phyloP scores from a whole-genome alignment of 2,888 invertebrate species.

The Perithous albicinctus region DNA sequence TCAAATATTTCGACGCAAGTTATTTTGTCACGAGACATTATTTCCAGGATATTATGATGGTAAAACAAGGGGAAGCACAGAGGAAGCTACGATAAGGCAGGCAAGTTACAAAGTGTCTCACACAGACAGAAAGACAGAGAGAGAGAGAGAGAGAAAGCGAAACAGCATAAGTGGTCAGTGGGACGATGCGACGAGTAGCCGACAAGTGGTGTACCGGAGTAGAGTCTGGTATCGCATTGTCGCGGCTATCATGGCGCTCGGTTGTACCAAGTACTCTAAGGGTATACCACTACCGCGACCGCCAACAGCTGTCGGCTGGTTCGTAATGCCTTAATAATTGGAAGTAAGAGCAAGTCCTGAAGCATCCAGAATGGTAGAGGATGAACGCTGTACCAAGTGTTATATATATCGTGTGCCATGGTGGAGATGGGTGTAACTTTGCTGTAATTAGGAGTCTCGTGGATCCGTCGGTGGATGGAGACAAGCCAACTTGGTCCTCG shows the following conservation, averaged over 20 bases:
- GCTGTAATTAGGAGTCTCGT: slow-evolving; percentile 77
- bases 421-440: slow-evolving; percentile 73
- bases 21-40: no score
- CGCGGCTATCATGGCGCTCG: slow-evolving; percentile 33
- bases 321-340: slow-evolving; percentile 78
- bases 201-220: slow-evolving; percentile 12
- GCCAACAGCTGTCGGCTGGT: slow-evolving; percentile 69
- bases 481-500: slow-evolving; percentile 76
- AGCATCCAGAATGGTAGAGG: no score
- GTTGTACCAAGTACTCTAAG: slow-evolving; percentile 1
- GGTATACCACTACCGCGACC: slow-evolving; percentile 46
- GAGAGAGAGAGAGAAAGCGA: no score
- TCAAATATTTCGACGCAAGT: no score
- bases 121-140: no score
- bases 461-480: slow-evolving; percentile 74
- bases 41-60: no score
- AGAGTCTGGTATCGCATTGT: slow-evolving; percentile 32
- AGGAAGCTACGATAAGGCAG: slow-evolving; percentile 2
- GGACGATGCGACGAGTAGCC: slow-evolving; percentile 2
- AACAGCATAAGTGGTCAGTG: neutral
- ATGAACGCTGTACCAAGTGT: neutral
- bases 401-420: slow-evolving; percentile 9
- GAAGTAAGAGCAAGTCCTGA: slow-evolving; percentile 73
- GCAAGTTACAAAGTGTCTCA: neutral
- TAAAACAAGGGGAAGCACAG: neutral